A percentile compares a stretch with the other conserved stretches of the same genome.
phyloP scores from a whole-genome alignment of 1,140 invertebrate genomes.

The Aphelinus atriplicis region DNA sequence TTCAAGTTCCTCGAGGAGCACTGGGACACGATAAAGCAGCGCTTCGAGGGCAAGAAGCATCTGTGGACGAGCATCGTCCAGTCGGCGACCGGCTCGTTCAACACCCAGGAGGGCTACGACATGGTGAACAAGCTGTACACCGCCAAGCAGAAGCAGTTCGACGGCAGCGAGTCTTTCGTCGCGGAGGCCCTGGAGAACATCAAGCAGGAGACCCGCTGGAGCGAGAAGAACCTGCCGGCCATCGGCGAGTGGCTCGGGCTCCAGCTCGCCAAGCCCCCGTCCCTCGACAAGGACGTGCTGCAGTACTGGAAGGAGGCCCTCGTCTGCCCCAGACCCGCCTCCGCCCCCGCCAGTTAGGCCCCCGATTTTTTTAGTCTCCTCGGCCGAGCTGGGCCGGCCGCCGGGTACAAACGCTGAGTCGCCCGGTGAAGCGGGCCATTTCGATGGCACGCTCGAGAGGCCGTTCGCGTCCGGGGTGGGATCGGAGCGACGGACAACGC shows the following conservation, averaged over 20 bases:
- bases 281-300: slow-evolving; percentile 10
- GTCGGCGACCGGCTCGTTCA: slow-evolving; percentile 76
- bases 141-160: slow-evolving; percentile 70
- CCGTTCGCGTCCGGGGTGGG: too few relatives aligned
- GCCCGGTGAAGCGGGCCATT: too few relatives aligned
- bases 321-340: neutral
- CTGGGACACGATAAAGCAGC: slow-evolving; percentile 73
- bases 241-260: slow-evolving; percentile 73
- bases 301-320: slow-evolving; percentile 28
- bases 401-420: too few relatives aligned
- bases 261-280: slow-evolving; percentile 7
- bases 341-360: slow-evolving; percentile 20
- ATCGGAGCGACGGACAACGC: too few relatives aligned
- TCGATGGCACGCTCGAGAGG: too few relatives aligned
- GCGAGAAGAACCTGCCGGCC: slow-evolving; percentile 74
- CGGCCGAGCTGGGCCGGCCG: too few relatives aligned
- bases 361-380: too few relatives aligned
- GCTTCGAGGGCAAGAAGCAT: slow-evolving; percentile 73
- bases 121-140: slow-evolving; percentile 73
- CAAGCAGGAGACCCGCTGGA: slow-evolving; percentile 76
- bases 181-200: slow-evolving; percentile 75
- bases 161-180: slow-evolving; percentile 73
- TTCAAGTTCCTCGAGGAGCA: slow-evolving; percentile 75
- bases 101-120: slow-evolving; percentile 75
- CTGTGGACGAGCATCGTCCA: slow-evolving; percentile 79